Base-by-base conservation (phyloP, 1,140 invertebrate genomes). In the Achroia grisella region DNA sequence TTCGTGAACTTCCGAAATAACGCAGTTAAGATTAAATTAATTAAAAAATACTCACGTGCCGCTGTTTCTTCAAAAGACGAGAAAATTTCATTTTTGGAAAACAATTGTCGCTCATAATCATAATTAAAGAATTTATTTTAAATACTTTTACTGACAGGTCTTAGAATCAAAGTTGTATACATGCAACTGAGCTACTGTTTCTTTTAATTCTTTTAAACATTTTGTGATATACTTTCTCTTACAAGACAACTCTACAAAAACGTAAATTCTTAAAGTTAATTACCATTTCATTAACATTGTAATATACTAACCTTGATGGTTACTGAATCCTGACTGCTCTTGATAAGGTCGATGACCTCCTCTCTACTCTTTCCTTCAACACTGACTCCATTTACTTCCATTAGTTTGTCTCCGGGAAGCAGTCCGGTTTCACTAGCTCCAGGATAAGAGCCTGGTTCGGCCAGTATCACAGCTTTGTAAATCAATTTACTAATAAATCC, bases 261-360 rank as follows among this genome's bases (percentile, higher is more conserved):
- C 12, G 33, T 35, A 15, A 5, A 37, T 9, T 14, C 11, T 37
- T 17, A 37, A 37, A 17, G 17, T 13, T 17, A 35, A 35, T 35
- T 35, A 37, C 6, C 35, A 37, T 37, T n/a, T 2, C 12, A 37
- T 37, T 37, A 17, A 37, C 35, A 17, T 37, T 37, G 17, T 37
- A 37, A 37, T 9, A 47, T 40, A 67, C 85, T 82, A 65, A 98
- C 96, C 91, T 95, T 94, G 23, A 98, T 90, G 32, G 89, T 92
- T 41, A 98, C 93, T 56, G 87, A 90, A 62, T 93, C 93, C 11
- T 91, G 91, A 31, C 95, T 96, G 36, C 93, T 92, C 53, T 94
- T 93, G 57, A 98, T 97, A 59, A 97, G 89, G 71, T 98, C 95
- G 54, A 98, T 97, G 47, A 98, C 94, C 63, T 97, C 94, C 72